Base-by-base conservation (phyloP, 2,113 vertebrate species). In the Phylloscopus trochilus region DNA sequence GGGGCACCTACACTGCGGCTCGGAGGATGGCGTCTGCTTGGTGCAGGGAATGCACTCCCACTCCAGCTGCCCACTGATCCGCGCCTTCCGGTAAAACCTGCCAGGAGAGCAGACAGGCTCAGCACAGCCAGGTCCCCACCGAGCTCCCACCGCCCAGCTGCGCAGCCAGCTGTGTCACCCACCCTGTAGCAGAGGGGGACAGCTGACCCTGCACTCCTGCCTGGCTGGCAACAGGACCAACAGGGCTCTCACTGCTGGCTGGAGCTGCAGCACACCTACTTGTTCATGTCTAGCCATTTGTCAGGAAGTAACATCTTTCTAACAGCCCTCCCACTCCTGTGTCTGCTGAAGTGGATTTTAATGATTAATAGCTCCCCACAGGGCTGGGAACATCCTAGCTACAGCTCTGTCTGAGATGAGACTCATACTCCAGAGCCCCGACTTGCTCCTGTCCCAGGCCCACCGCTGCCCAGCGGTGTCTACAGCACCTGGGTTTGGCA, bases 1-100 rank as follows among this genome's bases (percentile, higher is more conserved):
- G 69, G 60, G 27, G 59, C 89, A 98, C 97, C 26, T 97, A 97
- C 98, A 99, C 55, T 98, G 98, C 2, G 94, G 89, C 73, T 98
- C 97, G 1, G 97, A 98, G 64, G 97, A 90, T 3, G 97, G 97
- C 0, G 98, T 97, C 74, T 98, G 97, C 58, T 97, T 98, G 27
- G 97, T 98, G 96, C 98, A 99, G 0, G 98, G 98, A 78, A 98
- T 98, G 83, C 98, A 99, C 64, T 98, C 98, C 95, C 97, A 95
- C 86, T 98, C 98, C 96, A 98, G 97, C 64, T 97, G 95, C 74
- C 98, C 98, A n/a, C 98, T 98, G 91, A 99, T 96, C 55, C 98
- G 93, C 1, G 94, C 98, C 92, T 99, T 99, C 90, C 97, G 97
- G 96, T 98, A 98, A 93, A 98, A 98, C 67, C 98, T 99, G 93